These are phyloP conservation scores for Petrocephalus zakoni DNA, from an alignment of 2,113 vertebrate species.

Conservation along the genomic window DNA sequence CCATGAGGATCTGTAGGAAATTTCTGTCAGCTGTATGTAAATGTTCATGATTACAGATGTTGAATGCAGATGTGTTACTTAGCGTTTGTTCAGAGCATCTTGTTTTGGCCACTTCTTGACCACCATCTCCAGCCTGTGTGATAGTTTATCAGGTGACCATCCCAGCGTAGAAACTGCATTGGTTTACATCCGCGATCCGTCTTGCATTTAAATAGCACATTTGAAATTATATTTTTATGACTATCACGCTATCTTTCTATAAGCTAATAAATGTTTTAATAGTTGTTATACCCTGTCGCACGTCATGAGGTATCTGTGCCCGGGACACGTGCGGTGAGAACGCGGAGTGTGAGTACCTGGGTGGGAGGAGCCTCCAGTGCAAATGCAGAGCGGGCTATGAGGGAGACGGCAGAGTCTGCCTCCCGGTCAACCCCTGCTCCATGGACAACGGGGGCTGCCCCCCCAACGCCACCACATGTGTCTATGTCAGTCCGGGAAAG, in stretches of 20 bases:
- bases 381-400: slow-evolving; percentile 68
- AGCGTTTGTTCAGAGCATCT: background rate
- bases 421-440: slow-evolving; percentile 73
- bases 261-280: background rate
- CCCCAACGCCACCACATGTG: slow-evolving; percentile 69
- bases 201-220: background rate
- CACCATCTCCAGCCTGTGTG: background rate
- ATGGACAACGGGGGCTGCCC: slow-evolving; percentile 77
- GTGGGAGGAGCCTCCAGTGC: slow-evolving; percentile 58
- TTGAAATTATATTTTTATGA: background rate
- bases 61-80: background rate
- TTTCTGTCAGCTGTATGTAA: background rate
- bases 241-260: background rate
- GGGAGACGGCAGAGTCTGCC: slow-evolving; percentile 77
- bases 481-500: slow-evolving; percentile 67
- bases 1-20: background rate
- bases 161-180: background rate
- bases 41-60: background rate
- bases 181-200: background rate
- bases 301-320: slow-evolving; percentile 62
- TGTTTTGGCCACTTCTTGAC: background rate
- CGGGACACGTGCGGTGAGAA: slow-evolving; percentile 65
- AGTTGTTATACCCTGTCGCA: background rate
- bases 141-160: background rate
- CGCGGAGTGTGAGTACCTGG: slow-evolving; percentile 63